A percentile compares a stretch with the other conserved stretches of the same genome.
phyloP scores from a whole-genome alignment of 2,888 invertebrate species.

The Oscheius sp. region DNA sequence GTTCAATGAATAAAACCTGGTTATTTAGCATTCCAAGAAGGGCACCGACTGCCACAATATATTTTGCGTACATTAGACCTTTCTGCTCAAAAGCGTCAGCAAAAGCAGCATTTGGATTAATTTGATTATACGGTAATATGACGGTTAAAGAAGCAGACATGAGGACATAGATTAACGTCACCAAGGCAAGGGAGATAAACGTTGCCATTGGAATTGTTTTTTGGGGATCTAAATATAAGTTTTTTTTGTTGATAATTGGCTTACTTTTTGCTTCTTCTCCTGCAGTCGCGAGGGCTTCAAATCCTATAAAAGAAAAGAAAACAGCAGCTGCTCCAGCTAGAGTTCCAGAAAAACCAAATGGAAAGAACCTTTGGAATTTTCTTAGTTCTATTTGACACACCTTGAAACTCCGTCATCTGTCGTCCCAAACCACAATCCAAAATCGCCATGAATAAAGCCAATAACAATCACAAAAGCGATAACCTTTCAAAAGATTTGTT shows the following conservation, averaged over 20 bases:
- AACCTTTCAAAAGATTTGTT: conserved; percentile 61
- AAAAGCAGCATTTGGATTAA: conserved; percentile 40
- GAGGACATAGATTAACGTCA: conserved; percentile 44
- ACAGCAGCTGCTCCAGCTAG: conserved; percentile 71
- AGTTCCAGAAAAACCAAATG: conserved; percentile 71
- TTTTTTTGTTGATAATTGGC: not conserved
- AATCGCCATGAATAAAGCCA: conserved; percentile 85
- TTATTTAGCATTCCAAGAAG: conserved; percentile 41
- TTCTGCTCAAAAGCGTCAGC: conserved; percentile 42
- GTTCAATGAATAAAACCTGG: conserved; percentile 22
- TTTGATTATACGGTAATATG: conserved; percentile 50
- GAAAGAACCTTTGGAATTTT: conserved; percentile 53
- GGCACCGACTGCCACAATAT: conserved; percentile 43
- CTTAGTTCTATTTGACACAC: not conserved
- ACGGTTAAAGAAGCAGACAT: conserved; percentile 48
- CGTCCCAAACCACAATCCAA: conserved; percentile 79
- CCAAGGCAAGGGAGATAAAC: conserved; percentile 42
- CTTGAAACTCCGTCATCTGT: conserved; percentile 34
- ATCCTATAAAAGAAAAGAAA: conserved; percentile 72
- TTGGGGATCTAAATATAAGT: conserved; percentile 43
- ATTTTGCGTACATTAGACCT: conserved; percentile 33
- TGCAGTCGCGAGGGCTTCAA: conserved; percentile 72
- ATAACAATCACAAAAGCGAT: conserved; percentile 73
- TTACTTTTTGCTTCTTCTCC: conserved; percentile 70
- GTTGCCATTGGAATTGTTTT: conserved; percentile 55